Evolutionary conservation across 2,888 invertebrate species (phyloP).

Genomic region (Ennomos erosarius): DNA sequence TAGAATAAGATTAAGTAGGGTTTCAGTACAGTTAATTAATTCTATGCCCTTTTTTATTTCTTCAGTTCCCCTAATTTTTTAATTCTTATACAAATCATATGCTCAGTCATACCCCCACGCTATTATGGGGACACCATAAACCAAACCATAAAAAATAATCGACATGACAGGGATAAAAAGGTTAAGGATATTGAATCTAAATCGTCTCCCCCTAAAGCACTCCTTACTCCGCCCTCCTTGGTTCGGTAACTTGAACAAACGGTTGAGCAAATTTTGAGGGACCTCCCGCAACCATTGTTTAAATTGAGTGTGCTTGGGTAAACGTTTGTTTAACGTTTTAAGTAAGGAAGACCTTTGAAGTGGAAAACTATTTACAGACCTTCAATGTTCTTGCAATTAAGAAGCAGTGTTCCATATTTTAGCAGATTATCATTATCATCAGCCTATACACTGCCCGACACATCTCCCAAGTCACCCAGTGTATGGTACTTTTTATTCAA

Average conservation of each 20-base stretch:
- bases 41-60: too few relatives aligned
- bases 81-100: too few relatives aligned
- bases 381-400: neutral
- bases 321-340: conserved; percentile 28
- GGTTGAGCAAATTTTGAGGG: conserved; percentile 28
- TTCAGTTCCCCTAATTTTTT: too few relatives aligned
- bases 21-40: too few relatives aligned
- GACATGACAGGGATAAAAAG: conserved; percentile 24
- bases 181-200: conserved; percentile 31
- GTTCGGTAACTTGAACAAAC: conserved; percentile 22
- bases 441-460: too few relatives aligned
- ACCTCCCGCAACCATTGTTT: conserved; percentile 22
- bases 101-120: neutral
- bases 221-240: conserved; percentile 12
- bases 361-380: conserved; percentile 16
- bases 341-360: conserved; percentile 14
- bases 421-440: too few relatives aligned
- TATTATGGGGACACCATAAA: conserved; percentile 22
- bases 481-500: too few relatives aligned
- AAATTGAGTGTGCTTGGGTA: conserved; percentile 28
- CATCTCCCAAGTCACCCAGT: too few relatives aligned
- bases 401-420: too few relatives aligned
- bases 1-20: too few relatives aligned
- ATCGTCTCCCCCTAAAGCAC: conserved; percentile 13
- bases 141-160: conserved; percentile 28